These are phyloP conservation scores for Protobothrops flavoviridis DNA, from an alignment of 2,113 vertebrate genomes.

Conservation along the genomic window DNA sequence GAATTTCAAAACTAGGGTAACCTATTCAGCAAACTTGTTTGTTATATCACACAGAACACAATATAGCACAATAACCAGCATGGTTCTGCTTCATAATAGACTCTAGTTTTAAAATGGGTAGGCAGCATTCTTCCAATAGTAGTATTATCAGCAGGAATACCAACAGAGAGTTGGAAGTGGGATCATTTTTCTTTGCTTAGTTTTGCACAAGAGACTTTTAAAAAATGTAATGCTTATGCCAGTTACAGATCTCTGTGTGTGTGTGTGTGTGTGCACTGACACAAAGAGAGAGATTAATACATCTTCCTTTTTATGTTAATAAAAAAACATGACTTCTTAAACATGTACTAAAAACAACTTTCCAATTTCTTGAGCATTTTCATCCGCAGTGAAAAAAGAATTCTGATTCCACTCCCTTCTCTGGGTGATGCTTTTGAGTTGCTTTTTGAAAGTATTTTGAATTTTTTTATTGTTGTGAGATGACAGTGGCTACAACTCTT, in stretches of 20 bases:
- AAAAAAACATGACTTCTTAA: background rate
- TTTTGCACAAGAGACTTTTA: background rate
- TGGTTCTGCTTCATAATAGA: background rate
- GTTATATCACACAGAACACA: background rate
- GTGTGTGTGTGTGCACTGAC: background rate
- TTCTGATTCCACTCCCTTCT: background rate
- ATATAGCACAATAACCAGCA: background rate
- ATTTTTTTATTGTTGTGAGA: background rate
- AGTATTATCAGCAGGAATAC: background rate
- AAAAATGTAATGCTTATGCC: background rate
- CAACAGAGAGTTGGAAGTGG: background rate
- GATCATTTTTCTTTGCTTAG: background rate
- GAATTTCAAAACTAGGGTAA: background rate
- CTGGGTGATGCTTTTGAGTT: background rate
- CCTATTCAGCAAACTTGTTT: background rate
- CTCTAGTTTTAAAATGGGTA: background rate
- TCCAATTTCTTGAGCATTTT: background rate
- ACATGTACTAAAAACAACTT: background rate
- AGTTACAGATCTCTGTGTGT: background rate
- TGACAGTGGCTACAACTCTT: background rate
- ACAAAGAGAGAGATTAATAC: background rate
- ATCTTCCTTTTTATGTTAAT: conserved; percentile 13
- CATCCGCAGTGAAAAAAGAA: background rate
- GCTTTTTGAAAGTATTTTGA: background rate
- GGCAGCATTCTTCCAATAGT: background rate